Conservation (phyloP, 2,888 invertebrate genomes). For the Diaprepes abbreviatus region DNA sequence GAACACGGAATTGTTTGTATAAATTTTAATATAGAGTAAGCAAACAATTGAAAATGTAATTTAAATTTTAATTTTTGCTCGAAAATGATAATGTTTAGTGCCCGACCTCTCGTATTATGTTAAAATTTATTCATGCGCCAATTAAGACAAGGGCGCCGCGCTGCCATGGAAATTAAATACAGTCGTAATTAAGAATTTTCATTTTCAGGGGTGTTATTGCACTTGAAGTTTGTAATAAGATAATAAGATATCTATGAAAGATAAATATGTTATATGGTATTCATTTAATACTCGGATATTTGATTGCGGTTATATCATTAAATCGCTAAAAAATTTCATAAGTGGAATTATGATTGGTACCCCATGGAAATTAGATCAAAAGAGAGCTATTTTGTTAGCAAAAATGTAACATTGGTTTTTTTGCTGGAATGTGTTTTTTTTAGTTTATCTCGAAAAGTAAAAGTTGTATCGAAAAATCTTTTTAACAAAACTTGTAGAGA, state of each 20-base stretch:
- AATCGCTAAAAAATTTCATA: neutral
- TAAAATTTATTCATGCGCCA: constrained; percentile 2
- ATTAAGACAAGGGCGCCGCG: neutral
- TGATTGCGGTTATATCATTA: too few species aligned
- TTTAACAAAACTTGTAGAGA: too few species aligned
- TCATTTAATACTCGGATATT: too few species aligned
- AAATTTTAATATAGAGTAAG: neutral
- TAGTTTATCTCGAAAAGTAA: too few species aligned
- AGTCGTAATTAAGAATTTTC: neutral
- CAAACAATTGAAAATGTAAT: neutral
- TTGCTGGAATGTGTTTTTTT: too few species aligned
- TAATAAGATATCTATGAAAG: too few species aligned
- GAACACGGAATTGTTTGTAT: neutral
- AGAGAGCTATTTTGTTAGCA: too few species aligned
- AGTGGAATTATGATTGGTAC: neutral
- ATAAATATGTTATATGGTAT: neutral
- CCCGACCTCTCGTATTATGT: neutral
- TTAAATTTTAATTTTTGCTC: neutral
- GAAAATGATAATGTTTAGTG: constrained; percentile 5
- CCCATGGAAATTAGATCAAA: too few species aligned
- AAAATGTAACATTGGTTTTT: too few species aligned
- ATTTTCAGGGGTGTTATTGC: neutral
- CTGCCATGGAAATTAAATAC: neutral
- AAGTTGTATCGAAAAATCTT: too few species aligned
- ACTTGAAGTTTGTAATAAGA: neutral